Evolutionary conservation across 2,888 invertebrate species (phyloP).

Genomic region (Tryphoninae sp.): DNA sequence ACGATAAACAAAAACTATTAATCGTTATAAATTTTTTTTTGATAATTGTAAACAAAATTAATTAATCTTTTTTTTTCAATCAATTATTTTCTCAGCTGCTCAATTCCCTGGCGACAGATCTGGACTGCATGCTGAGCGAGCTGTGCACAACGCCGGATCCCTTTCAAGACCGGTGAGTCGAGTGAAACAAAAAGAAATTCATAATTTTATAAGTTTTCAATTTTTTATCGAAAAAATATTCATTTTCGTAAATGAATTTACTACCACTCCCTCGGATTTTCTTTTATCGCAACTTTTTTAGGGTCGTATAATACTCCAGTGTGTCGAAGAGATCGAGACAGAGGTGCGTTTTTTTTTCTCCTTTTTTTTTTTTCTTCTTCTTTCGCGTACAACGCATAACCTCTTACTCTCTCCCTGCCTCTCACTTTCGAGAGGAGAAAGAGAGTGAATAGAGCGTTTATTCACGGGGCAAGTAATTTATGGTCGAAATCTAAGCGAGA

Average conservation of each 20-base stretch:
- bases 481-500: conserved; percentile 72
- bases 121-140: conserved; percentile 93
- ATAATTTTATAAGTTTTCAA: conserved; percentile 2
- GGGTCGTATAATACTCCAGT: background rate
- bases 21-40: too few species aligned
- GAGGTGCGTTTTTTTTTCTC: conserved; percentile 21
- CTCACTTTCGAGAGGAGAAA: conserved; percentile 61
- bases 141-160: conserved; percentile 86
- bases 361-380: conserved; percentile 8
- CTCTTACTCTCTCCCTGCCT: conserved; percentile 9
- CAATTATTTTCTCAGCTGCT: conserved; percentile 85
- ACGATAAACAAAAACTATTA: too few species aligned
- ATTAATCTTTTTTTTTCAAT: background rate
- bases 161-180: conserved; percentile 76
- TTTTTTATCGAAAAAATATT: conserved; percentile 16
- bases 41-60: too few species aligned
- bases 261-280: conserved; percentile 48
- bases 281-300: conserved; percentile 39
- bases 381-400: background rate
- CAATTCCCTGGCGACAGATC: conserved; percentile 90
- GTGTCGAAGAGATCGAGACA: background rate
- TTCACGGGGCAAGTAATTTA: conserved; percentile 73
- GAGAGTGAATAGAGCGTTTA: conserved; percentile 71
- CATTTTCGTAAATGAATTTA: conserved; percentile 40
- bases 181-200: conserved; percentile 9